A percentile compares a stretch with the other conserved stretches of the same genome.
Evolutionary conservation across 2,888 invertebrate genomes (phyloP).

Genomic region (Dynastes grantii): DNA sequence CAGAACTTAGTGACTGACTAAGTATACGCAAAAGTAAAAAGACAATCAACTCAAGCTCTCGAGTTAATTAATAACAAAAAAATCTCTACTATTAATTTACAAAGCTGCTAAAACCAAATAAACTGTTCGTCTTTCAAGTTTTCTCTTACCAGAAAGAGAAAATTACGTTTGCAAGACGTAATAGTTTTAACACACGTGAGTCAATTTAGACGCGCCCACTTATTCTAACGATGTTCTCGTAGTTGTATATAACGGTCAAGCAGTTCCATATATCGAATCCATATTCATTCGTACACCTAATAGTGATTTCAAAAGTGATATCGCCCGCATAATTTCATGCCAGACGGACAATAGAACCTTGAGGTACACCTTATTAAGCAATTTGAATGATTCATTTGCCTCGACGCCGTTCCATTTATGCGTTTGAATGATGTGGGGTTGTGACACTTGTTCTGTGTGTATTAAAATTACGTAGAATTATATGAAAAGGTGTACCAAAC

Average conservation of each 20-base stretch:
- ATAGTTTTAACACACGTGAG: not conserved
- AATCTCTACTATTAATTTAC: too few species aligned
- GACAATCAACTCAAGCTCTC: too few species aligned
- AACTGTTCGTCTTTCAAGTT: too few species aligned
- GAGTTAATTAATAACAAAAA: too few species aligned
- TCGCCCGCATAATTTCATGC: conserved; percentile 20
- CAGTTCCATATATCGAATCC: not conserved
- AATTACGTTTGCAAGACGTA: not conserved
- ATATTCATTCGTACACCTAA: not conserved
- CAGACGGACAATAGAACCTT: conserved; percentile 28
- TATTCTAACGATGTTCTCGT: not conserved
- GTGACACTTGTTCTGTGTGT: not conserved
- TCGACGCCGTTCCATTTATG: conserved; percentile 3
- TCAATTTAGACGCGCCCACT: not conserved
- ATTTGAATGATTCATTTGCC: conserved; percentile 31
- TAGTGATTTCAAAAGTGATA: conserved; percentile 11
- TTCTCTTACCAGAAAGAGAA: not conserved
- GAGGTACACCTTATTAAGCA: conserved; percentile 29
- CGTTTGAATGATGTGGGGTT: not conserved
- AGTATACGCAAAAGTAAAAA: too few species aligned
- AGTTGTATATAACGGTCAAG: conserved; percentile 17
- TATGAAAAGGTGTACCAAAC: not conserved
- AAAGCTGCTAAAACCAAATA: too few species aligned
- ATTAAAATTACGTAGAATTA: not conserved
- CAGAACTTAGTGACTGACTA: too few species aligned